These are phyloP conservation scores for Aphaenogaster rudis DNA, from an alignment of 1,140 invertebrate species.

Conservation along the genomic window DNA sequence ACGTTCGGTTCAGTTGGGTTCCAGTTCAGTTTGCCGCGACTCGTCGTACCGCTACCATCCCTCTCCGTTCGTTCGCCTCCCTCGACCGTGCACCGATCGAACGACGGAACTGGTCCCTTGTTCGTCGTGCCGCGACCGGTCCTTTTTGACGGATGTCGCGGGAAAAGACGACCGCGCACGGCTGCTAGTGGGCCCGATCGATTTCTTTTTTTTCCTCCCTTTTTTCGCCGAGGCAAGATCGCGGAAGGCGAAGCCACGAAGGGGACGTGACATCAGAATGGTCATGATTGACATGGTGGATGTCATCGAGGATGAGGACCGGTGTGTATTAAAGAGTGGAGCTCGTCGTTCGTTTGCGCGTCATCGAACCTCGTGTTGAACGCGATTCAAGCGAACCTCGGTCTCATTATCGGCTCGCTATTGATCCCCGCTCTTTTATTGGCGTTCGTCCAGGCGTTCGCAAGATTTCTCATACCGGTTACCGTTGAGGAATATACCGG, in stretches of 20 bases:
- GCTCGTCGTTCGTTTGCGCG: background rate
- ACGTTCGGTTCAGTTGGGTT: slow-evolving; percentile 37
- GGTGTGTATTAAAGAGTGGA: slow-evolving; percentile 77
- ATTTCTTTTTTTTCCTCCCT: background rate
- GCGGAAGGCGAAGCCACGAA: background rate
- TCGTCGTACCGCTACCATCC: slow-evolving; percentile 34
- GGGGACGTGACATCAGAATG: slow-evolving; percentile 75
- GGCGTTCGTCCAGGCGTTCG: slow-evolving; percentile 26
- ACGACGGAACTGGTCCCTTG: background rate
- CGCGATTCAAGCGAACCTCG: background rate
- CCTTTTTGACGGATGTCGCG: slow-evolving; percentile 24
- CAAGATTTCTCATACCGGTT: background rate
- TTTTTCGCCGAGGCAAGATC: background rate
- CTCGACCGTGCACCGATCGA: background rate
- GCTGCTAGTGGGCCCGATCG: background rate
- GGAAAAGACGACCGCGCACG: background rate
- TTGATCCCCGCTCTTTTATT: slow-evolving; percentile 46
- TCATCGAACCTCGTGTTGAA: background rate
- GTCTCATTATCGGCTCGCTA: slow-evolving; percentile 59
- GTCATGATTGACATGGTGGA: slow-evolving; percentile 86
- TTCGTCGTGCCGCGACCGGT: background rate
- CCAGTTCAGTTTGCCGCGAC: slow-evolving; percentile 62
- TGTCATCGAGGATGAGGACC: slow-evolving; percentile 84
- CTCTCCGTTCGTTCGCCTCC: background rate
- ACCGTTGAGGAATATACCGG: background rate